Evolutionary conservation across 2,888 invertebrate genomes (phyloP), one percentile per base, ranked within the genome.

Genomic region (Microplitis manilae): DNA sequence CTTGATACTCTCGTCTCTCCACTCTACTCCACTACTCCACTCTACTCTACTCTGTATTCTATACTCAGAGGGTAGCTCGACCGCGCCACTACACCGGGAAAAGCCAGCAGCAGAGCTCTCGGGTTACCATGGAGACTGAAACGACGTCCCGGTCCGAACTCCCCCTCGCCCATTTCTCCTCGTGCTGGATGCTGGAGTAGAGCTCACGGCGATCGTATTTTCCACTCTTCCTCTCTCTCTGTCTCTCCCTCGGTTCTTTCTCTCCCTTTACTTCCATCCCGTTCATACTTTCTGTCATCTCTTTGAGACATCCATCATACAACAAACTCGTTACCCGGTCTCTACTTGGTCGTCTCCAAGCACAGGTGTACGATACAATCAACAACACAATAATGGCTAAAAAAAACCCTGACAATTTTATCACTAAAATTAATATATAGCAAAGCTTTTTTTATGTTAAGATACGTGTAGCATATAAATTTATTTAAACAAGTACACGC

Each of bases 121-220:
- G 77, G 62, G 82, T 82, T 81, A 64, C 81, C 81, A 82, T 81
- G 82, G 75, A 68, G 68, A 82, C 81, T 50, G 74, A 38, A 77
- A 77, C 77, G 79, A 77, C 78, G 78, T 76, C 82, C 80, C 77
- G 76, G 77, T 80, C 77, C 65, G 68, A 79, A 75, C 73, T 73
- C 79, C 75, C 76, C 76, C 68, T 69, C 76, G 75, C 79, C 75
- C 77, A 73, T 77, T 67, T 73, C 73, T 73, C 74, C 17, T 40
- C 38, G 38, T 72, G 61, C 38, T 70, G 20, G 17, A 59, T 41
- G 50, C 60, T 59, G 20, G 41, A 64, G 64, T 41, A 50, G 67
- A 67, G 73, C 73, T 73, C 41, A 50, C 50, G 67, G 73, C 73
- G 67, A 67, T 73, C 50, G 67, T 67, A 30, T 30, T 65, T 70